Base-by-base conservation (phyloP, 2,888 invertebrate genomes). In the Clivina fossor region DNA sequence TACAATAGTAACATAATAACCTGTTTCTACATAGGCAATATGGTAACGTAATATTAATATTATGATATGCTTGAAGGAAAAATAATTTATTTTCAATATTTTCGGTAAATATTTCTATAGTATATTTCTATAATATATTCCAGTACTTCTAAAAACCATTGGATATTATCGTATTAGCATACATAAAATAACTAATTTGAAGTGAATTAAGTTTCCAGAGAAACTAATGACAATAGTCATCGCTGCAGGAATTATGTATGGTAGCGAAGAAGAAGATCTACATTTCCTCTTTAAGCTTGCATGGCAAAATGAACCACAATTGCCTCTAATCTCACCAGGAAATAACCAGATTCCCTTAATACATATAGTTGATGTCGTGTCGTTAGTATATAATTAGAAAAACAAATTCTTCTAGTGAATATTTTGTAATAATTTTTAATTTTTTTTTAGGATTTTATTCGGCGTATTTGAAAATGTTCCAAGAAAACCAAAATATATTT, bases 201-300 rank as follows among this genome's bases (percentile, higher is more conserved):
- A n/a, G n/a, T n/a, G n/a, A n/a, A n/a, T n/a, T n/a, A n/a, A n/a
- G n/a, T n/a, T n/a, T n/a, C n/a, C n/a, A n/a, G n/a, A n/a, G n/a
- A n/a, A 47, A 11, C 22, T 47, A 11, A 32, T 33, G 22, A 74
- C 76, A 0, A 66, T 75, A 43, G 82, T 85, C n/a, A 68, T 86
- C 18, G 78, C 78, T 35, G 69, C 79, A 8, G 86, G 85, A 1
- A 69, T 82, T 11, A 80, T 81, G 1, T 86, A 85, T 60, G 86
- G 86, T 0, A 79, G 78, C 7, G 78, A 76, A 32, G 81, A 86
- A 65, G 79, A 80, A 30, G 74, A 77, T n/a, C 71, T 87, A 1
- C 80, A 78, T 60, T 81, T 79, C 65, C 78, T 84, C 68, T 86
- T 86, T 66, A 84, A 83, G 73, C 76, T 80, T 65, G 80, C 82